Evolutionary conservation across 1,140 invertebrate genomes (phyloP).

Genomic region (Anagrus nilaparvatae): DNA sequence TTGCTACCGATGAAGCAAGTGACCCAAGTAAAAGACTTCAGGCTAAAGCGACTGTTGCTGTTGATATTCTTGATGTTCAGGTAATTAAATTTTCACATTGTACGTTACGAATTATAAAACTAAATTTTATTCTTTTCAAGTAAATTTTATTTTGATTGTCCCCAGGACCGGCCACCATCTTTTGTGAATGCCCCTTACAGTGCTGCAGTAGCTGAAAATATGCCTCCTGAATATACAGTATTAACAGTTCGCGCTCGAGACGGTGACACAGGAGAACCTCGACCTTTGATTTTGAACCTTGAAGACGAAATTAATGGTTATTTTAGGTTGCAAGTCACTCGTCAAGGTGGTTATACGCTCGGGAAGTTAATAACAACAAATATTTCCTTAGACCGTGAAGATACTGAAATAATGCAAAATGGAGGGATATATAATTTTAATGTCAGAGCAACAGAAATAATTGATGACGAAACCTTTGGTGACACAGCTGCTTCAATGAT

Average conservation of each 20-base stretch:
- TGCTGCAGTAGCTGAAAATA: conserved; percentile 64
- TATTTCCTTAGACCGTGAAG: conserved; percentile 60
- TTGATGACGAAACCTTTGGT: conserved; percentile 57
- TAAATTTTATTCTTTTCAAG: neutral
- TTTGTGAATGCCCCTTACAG: conserved; percentile 72
- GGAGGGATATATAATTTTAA: conserved; percentile 69
- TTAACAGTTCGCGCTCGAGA: conserved; percentile 62
- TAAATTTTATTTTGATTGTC: neutral
- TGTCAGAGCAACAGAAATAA: conserved; percentile 63
- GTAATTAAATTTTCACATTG: conserved; percentile 19
- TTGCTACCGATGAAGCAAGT: conserved; percentile 54
- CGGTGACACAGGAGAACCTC: conserved; percentile 63
- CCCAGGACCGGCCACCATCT: conserved; percentile 63
- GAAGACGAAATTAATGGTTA: conserved; percentile 59
- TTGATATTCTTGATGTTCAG: conserved; percentile 66
- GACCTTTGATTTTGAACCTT: conserved; percentile 53
- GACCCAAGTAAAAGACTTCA: conserved; percentile 46
- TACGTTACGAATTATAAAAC: neutral
- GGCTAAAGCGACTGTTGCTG: conserved; percentile 58
- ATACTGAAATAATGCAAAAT: conserved; percentile 59
- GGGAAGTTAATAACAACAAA: conserved; percentile 51
- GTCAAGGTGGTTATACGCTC: conserved; percentile 42
- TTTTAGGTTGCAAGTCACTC: conserved; percentile 50
- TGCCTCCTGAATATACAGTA: conserved; percentile 47
- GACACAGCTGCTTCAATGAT: conserved; percentile 58